Evolutionary conservation across 37 sponge, comb jelly and placozoan species (phyloP).

Genomic region (Mnemiopsis leidyi): DNA sequence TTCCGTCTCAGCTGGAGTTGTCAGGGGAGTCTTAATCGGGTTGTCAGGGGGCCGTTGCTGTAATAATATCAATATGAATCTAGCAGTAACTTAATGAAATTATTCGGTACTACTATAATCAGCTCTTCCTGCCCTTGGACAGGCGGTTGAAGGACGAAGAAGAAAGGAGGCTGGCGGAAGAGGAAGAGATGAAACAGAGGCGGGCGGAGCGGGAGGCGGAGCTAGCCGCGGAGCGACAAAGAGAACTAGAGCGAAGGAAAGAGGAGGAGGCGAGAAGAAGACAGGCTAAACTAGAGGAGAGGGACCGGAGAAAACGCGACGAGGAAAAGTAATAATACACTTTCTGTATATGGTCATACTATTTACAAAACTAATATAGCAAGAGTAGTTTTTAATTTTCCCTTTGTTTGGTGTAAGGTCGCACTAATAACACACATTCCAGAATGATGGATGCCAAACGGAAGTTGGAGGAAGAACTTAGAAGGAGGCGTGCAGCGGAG

Average conservation of each 20-base stretch:
- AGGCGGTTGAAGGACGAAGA: conserved; percentile 50
- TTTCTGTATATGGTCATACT: too few relatives aligned
- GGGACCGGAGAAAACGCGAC: neutral
- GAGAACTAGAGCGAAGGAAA: conserved; percentile 27
- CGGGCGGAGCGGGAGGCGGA: conserved; percentile 62
- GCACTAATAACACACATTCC: too few relatives aligned
- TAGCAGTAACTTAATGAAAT: too few relatives aligned
- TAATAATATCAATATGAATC: too few relatives aligned
- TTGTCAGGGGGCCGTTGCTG: too few relatives aligned
- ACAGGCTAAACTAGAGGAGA: conserved; percentile 25
- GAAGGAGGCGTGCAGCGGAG: conserved; percentile 17
- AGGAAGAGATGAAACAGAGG: neutral
- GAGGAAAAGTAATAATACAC: conserved; percentile 25
- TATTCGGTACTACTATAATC: too few relatives aligned
- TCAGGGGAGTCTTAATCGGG: too few relatives aligned
- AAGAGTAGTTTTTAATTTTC: too few relatives aligned
- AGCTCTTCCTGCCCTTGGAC: too few relatives aligned
- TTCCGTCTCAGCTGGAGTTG: too few relatives aligned
- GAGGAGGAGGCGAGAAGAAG: conserved; percentile 44
- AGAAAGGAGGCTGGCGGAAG: neutral
- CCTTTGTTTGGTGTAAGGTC: too few relatives aligned
- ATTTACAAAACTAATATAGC: too few relatives aligned
- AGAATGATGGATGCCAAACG: conserved; percentile 60
- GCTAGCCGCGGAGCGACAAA: conserved; percentile 24
- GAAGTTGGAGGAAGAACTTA: conserved; percentile 42